Conservation (phyloP, 2,888 invertebrate species). For the Plebejus argus region DNA sequence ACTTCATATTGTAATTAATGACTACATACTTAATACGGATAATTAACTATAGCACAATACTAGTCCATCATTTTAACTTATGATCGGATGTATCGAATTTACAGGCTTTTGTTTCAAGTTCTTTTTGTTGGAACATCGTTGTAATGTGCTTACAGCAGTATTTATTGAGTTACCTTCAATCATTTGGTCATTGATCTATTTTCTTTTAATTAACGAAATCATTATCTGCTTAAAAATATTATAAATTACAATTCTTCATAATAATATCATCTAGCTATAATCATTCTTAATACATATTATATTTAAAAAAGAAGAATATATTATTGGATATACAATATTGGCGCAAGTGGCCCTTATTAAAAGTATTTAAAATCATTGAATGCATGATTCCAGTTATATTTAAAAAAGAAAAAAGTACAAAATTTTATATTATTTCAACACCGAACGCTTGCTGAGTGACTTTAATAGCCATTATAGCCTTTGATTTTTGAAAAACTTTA, state of each 20-base stretch:
- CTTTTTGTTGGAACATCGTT: slow-evolving; percentile 4
- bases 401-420: no score
- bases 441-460: neutral
- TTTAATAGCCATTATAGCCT: neutral
- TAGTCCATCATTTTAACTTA: slow-evolving; percentile 50
- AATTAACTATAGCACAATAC: slow-evolving; percentile 61
- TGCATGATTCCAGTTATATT: no score
- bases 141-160: neutral
- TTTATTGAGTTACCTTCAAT: neutral
- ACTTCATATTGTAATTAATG: slow-evolving; percentile 77
- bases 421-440: neutral
- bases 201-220: neutral
- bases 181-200: neutral
- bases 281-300: no score
- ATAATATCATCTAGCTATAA: no score
- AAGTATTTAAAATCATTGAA: no score
- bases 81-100: slow-evolving; percentile 39
- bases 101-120: slow-evolving; percentile 11
- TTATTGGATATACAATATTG: no score
- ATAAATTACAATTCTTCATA: no score
- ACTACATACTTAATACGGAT: slow-evolving; percentile 57
- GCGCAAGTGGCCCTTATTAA: no score
- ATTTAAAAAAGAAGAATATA: no score
- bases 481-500: neutral
- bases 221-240: neutral